Conservation (phyloP, 2,888 invertebrate species). For the Trachelus tabidus region DNA sequence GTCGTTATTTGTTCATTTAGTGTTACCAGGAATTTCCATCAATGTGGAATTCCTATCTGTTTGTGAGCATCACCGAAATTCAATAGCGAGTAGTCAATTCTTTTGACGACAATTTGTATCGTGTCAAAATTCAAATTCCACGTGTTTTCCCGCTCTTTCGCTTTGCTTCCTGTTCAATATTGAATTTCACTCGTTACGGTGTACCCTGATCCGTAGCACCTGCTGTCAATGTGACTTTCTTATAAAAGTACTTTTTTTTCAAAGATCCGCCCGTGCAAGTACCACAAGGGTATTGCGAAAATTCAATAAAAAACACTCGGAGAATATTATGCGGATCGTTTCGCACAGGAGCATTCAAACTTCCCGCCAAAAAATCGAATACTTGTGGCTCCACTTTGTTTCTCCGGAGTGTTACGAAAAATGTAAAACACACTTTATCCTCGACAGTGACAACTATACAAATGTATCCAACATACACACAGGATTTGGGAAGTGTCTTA, state of each 20-base stretch:
- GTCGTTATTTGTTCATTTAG: not conserved
- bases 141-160: not conserved
- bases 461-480: not conserved
- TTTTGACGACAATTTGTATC: not conserved
- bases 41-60: not conserved
- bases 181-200: not conserved
- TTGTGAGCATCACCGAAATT: not conserved
- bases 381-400: not conserved
- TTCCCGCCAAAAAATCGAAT: not conserved
- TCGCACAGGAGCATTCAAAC: not conserved
- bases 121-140: not conserved
- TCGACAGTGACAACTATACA: not conserved
- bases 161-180: not conserved
- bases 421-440: not conserved
- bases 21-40: not conserved
- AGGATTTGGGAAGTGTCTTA: not conserved
- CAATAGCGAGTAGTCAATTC: not conserved
- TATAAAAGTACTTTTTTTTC: not conserved
- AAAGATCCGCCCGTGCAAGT: not conserved
- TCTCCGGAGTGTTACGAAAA: not conserved
- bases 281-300: not conserved
- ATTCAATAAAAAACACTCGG: not conserved
- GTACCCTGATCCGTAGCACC: constrained; percentile 1
- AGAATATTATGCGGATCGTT: not conserved
- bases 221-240: not conserved